These are phyloP conservation scores for Phaethon lepturus DNA, from an alignment of 2,113 vertebrate genomes.

Conservation along the genomic window DNA sequence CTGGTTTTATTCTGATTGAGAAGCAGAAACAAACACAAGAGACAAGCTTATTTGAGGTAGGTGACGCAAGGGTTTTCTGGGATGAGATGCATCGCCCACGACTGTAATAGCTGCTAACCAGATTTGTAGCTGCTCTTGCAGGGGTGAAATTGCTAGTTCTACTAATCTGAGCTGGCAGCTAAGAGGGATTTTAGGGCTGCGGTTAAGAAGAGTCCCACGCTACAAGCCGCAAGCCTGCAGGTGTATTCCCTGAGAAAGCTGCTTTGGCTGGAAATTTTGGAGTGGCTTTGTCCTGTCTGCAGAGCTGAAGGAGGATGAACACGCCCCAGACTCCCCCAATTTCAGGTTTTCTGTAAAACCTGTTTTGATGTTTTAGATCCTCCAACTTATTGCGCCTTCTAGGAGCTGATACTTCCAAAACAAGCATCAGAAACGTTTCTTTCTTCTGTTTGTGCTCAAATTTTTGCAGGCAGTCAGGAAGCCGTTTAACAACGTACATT, in stretches of 20 bases:
- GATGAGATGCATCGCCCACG: fast-evolving
- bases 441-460: not conserved
- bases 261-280: not conserved
- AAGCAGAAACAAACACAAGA: not conserved
- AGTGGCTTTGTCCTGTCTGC: not conserved
- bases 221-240: not conserved
- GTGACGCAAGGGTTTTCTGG: not conserved
- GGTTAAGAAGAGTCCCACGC: not conserved
- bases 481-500: not conserved
- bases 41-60: not conserved
- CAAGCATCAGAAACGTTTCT: not conserved
- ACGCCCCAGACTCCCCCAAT: too few relatives aligned
- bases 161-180: too few relatives aligned
- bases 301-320: not conserved
- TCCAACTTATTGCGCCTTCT: not conserved
- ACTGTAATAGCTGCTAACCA: not conserved
- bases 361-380: not conserved
- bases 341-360: not conserved
- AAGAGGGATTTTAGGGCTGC: not conserved
- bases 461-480: not conserved
- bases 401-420: not conserved
- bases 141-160: not conserved
- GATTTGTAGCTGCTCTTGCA: not conserved
- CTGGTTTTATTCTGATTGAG: not conserved
- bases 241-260: too few relatives aligned